phyloP scores from a whole-genome alignment of 2,888 invertebrate genomes.

The Eupeodes latifasciatus region DNA sequence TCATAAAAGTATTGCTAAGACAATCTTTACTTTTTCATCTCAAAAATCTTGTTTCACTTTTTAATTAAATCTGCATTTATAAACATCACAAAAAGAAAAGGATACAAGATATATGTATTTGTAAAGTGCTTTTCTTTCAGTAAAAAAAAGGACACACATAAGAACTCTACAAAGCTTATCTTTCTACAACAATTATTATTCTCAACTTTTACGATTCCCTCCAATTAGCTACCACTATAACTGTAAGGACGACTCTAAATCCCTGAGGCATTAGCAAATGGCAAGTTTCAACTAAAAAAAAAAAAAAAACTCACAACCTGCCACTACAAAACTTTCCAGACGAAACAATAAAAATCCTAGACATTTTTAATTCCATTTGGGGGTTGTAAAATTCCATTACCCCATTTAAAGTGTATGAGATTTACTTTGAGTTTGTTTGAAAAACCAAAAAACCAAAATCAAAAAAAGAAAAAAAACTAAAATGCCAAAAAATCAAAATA shows the following conservation, averaged over 20 bases:
- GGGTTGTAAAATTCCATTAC: conserved; percentile 56
- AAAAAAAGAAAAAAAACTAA: conserved; percentile 4
- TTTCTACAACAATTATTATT: not conserved
- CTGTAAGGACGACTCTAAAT: conserved; percentile 9
- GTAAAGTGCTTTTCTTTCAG: not conserved
- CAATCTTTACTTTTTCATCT: not conserved
- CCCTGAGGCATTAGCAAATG: conserved; percentile 38
- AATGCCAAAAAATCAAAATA: conserved; percentile 43
- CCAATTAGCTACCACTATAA: conserved; percentile 57
- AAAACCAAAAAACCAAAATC: not conserved
- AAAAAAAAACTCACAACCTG: conserved; percentile 26
- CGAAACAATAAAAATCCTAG: conserved; percentile 72
- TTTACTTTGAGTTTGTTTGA: conserved; percentile 18
- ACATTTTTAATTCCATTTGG: conserved; percentile 49
- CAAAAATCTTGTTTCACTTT: not conserved
- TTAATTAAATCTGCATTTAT: conserved; percentile 31
- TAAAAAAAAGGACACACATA: not conserved
- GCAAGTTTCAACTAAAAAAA: conserved; percentile 50
- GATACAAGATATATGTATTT: not conserved
- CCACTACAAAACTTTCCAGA: conserved; percentile 70
- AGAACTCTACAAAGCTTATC: not conserved
- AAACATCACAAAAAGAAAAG: not conserved
- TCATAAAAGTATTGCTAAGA: too few relatives aligned
- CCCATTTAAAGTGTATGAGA: conserved; percentile 15
- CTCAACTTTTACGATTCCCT: conserved; percentile 35